These are phyloP conservation scores for Toxotes chatareus DNA, from an alignment of 2,113 vertebrate species.

Conservation along the genomic window DNA sequence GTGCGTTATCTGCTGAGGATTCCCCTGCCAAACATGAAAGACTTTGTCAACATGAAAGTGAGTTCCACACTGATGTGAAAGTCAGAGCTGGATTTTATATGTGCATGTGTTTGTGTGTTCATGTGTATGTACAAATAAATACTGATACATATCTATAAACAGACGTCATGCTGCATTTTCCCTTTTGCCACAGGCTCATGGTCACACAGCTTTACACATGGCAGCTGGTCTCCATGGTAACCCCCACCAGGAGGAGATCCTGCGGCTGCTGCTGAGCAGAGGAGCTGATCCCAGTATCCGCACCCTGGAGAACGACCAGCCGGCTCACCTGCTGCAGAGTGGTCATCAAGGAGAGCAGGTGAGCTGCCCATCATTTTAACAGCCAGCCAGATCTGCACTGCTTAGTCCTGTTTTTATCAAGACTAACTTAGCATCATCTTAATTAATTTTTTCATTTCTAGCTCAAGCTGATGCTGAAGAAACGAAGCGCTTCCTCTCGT, in stretches of 20 bases:
- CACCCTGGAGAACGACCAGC: constrained; percentile 93
- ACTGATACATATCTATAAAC: not conserved
- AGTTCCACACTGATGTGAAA: constrained; percentile 42
- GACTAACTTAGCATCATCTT: not conserved
- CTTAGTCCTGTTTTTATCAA: not conserved
- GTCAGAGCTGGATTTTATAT: constrained; percentile 12
- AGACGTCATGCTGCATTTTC: constrained; percentile 9
- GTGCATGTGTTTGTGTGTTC: not conserved
- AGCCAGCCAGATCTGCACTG: not conserved
- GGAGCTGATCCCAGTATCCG: constrained; percentile 90
- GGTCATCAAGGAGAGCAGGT: constrained; percentile 88
- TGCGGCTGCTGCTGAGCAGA: constrained; percentile 84
- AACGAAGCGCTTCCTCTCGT: constrained; percentile 84
- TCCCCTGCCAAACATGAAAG: constrained; percentile 80
- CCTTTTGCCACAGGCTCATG: constrained; percentile 86
- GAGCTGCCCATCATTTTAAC: constrained; percentile 25
- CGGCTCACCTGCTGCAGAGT: constrained; percentile 89
- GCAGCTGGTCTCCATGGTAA: constrained; percentile 89
- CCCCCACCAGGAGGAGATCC: constrained; percentile 86
- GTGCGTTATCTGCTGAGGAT: constrained; percentile 87
- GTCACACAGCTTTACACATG: constrained; percentile 94
- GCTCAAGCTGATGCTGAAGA: constrained; percentile 92
- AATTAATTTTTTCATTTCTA: constrained; percentile 59
- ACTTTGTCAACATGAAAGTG: constrained; percentile 94
- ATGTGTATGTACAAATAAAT: not conserved